A percentile compares a stretch with the other conserved stretches of the same genome.
phyloP scores from a whole-genome alignment of 2,113 vertebrate genomes.

The Thomomys bottae region DNA sequence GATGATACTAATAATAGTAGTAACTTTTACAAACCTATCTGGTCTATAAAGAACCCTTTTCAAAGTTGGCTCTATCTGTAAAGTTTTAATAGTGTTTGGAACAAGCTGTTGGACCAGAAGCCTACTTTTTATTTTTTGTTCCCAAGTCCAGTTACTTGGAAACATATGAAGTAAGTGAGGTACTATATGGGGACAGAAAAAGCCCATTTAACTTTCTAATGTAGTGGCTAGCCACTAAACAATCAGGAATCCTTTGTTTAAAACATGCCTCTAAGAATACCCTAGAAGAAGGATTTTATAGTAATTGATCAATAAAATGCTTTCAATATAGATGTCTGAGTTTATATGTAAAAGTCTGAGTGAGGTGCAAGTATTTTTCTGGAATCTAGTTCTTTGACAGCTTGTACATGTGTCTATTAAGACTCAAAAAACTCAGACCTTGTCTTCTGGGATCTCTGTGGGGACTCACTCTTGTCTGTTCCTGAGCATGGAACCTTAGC shows the following conservation, averaged over 20 bases:
- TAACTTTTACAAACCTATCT: slow-evolving; percentile 3
- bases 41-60: background rate
- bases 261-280: background rate
- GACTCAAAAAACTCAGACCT: background rate
- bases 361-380: background rate
- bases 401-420: background rate
- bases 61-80: slow-evolving; percentile 7
- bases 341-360: background rate
- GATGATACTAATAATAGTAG: background rate
- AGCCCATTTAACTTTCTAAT: background rate
- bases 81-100: slow-evolving; percentile 9
- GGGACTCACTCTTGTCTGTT: background rate
- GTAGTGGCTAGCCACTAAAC: background rate
- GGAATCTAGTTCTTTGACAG: background rate
- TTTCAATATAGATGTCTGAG: background rate
- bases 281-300: background rate
- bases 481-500: background rate
- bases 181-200: background rate
- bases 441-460: rapidly evolving
- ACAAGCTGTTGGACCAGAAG: background rate
- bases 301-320: background rate
- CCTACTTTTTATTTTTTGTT: slow-evolving; percentile 35
- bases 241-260: background rate
- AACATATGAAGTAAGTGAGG: background rate
- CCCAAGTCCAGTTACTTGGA: background rate